These are phyloP conservation scores for Crenichthys baileyi DNA, from an alignment of 2,797 vertebrate genomes.

Conservation along the genomic window DNA sequence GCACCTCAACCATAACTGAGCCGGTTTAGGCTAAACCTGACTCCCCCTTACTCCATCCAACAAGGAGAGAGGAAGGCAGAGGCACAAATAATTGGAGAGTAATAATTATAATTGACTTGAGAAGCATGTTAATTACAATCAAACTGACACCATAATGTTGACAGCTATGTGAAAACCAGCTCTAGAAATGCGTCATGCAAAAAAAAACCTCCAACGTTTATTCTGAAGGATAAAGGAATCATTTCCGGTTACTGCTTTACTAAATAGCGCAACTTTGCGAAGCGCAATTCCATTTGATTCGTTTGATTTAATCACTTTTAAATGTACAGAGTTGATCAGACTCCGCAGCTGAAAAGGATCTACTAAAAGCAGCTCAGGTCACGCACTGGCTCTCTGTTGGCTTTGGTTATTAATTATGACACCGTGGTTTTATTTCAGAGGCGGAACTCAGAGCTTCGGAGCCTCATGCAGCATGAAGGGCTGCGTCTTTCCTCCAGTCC, in stretches of 20 bases:
- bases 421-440: neutral
- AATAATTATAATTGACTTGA: no score
- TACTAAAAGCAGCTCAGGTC: no score
- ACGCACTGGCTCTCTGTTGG: neutral
- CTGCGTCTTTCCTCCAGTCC: neutral
- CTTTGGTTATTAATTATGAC: neutral
- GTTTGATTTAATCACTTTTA: neutral
- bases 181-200: neutral
- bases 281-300: constrained; percentile 18
- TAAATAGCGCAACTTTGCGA: neutral
- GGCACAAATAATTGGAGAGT: no score
- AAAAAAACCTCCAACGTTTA: constrained; percentile 8
- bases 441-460: neutral
- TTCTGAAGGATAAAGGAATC: constrained; percentile 8
- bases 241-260: constrained; percentile 19
- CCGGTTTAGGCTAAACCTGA: no score
- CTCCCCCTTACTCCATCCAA: no score
- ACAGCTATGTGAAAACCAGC: neutral
- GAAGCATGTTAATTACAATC: no score
- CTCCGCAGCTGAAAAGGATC: neutral
- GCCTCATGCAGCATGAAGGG: neutral
- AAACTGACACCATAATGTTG: neutral
- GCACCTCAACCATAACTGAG: no score
- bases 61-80: no score
- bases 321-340: neutral